Base-by-base conservation (phyloP, 1,140 invertebrate genomes). In the Temnothorax curvispinosus region DNA sequence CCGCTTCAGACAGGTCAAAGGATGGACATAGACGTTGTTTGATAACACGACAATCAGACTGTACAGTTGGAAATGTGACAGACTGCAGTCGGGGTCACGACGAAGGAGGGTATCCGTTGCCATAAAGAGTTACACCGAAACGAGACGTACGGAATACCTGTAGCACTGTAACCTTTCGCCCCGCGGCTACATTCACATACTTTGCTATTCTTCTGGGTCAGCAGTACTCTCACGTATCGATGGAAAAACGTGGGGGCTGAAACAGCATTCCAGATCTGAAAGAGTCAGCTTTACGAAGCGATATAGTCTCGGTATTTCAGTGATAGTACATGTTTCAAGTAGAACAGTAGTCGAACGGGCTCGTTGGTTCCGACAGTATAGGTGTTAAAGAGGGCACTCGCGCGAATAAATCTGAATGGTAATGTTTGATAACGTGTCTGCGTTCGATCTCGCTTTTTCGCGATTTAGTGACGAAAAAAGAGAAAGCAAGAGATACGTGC, bases 131-230 rank as follows among this genome's bases (percentile, higher is more conserved):
- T 38, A 54, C 38, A 62, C 13, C 0, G 18, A 50, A 64, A 50
- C 50, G 41, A 60, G 9, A 35, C n/a, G 27, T 80, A 81, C 41
- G 27, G n/a, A 77, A 77, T 76, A 89, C 88, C 88, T 89, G 88
- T 89, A 80, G 82, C 88, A 58, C 60, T 52, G 11, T 74, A 85
- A 78, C 27, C 80, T 69, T 76, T 77, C 4, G 21, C 52, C 15
- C 35, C 11, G 13, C 44, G 13, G 9, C n/a, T n/a, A 52, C 65
- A 47, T 74, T 62, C 47, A 27, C 27, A 50, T 72, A 32, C 54
- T 41, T 60, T 13, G 21, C 32, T n/a, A 15, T 54, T 8, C 2
- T 44, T 32, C 32, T 50, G 69, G 72, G 41, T 84, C 69, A 56
- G 15, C 18, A 47, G 54, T 47, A 27, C 54, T 41, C 5, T 88